These are phyloP conservation scores for Nesidiocoris tenuis DNA, from an alignment of 2,888 invertebrate species.

Conservation along the genomic window DNA sequence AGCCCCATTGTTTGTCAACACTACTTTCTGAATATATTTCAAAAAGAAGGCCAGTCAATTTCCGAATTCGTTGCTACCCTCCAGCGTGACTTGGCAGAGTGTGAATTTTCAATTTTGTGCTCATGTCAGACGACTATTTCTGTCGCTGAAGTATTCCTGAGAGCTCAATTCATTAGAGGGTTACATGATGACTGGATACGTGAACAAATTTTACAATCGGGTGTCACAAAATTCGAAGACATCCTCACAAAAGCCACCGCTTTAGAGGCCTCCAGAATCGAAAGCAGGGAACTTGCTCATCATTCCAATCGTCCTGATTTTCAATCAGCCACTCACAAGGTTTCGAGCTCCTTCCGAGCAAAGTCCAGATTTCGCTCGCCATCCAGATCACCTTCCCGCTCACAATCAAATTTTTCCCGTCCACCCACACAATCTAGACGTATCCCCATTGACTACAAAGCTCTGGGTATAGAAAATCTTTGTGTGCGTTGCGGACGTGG, in stretches of 20 bases:
- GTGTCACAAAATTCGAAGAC: background rate
- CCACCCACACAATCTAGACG: too few relatives aligned
- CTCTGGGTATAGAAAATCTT: constrained; percentile 11
- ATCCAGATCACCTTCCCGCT: too few relatives aligned
- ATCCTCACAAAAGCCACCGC: background rate
- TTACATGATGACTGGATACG: constrained; percentile 9
- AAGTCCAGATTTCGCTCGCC: background rate
- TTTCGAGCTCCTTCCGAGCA: background rate
- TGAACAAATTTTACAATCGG: constrained; percentile 15
- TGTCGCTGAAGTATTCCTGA: background rate
- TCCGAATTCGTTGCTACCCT: constrained; percentile 38
- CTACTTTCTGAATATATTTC: constrained; percentile 39
- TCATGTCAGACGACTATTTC: background rate
- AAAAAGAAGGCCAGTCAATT: constrained; percentile 38
- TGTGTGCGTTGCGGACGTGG: constrained; percentile 13
- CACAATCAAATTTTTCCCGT: too few relatives aligned
- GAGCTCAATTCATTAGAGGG: constrained; percentile 30
- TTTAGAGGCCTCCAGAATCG: constrained; percentile 2
- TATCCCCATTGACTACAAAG: background rate
- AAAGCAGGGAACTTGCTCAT: constrained; percentile 17
- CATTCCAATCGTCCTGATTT: too few relatives aligned
- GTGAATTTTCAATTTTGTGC: constrained; percentile 15
- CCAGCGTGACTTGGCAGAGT: constrained; percentile 22
- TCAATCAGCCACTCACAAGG: background rate
- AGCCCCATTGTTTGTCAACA: constrained; percentile 42